Conservation (phyloP, 53 echinoderm and acorn worm species). For the Astropecten irregularis region DNA sequence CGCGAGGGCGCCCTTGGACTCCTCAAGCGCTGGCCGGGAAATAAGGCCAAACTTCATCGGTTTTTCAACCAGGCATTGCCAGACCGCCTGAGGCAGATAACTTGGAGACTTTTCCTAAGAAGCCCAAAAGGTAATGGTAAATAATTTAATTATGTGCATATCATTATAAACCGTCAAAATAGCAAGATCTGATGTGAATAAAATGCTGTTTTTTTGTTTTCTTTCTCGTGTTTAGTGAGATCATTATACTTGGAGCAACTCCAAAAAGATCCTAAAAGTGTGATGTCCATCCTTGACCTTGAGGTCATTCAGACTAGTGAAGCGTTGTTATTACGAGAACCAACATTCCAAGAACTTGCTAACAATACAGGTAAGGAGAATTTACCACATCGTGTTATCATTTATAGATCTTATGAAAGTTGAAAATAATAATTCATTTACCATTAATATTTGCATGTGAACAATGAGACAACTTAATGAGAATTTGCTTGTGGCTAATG, state of each 20-base stretch:
- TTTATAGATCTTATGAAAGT: too few relatives aligned
- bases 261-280: conserved; percentile 65
- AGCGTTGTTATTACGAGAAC: conserved; percentile 66
- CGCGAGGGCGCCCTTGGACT: conserved; percentile 76
- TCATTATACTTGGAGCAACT: conserved; percentile 65
- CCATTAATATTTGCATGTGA: background rate
- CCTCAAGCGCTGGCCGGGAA: conserved; percentile 84
- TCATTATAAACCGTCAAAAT: too few relatives aligned
- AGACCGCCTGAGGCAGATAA: conserved; percentile 64
- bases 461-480: too few relatives aligned
- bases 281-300: conserved; percentile 90
- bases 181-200: background rate
- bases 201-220: background rate
- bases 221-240: conserved; percentile 45
- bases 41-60: conserved; percentile 77
- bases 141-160: too few relatives aligned
- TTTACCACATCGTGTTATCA: too few relatives aligned
- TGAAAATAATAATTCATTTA: background rate
- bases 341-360: conserved; percentile 78
- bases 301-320: conserved; percentile 89
- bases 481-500: too few relatives aligned
- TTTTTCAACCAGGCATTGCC: conserved; percentile 83
- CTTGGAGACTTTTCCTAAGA: conserved; percentile 78
- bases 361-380: conserved; percentile 68
- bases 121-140: conserved; percentile 71